Conservation (phyloP, 1,140 invertebrate species). For the Drosophila lowei region DNA sequence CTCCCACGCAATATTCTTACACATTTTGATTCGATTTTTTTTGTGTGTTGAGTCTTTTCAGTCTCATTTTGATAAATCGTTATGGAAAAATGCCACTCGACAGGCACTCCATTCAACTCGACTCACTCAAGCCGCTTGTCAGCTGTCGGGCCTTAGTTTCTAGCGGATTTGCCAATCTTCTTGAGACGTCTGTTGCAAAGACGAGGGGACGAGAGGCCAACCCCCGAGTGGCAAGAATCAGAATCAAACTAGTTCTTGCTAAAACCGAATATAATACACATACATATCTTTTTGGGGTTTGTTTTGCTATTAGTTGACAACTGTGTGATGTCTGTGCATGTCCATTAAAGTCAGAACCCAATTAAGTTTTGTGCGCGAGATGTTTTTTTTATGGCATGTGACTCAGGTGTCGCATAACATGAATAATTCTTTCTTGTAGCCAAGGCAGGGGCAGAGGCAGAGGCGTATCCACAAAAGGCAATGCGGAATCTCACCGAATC, state of each 20-base stretch:
- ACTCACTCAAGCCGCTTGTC: conserved; percentile 46
- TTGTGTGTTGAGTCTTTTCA: conserved; percentile 3
- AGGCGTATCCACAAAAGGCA: conserved; percentile 58
- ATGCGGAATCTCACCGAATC: conserved; percentile 11
- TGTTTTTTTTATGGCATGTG: conserved; percentile 53
- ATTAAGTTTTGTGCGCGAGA: conserved; percentile 50
- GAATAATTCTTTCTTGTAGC: conserved; percentile 47
- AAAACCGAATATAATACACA: conserved; percentile 25
- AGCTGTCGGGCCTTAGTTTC: conserved; percentile 51
- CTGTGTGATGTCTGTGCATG: conserved; percentile 19
- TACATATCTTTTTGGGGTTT: conserved; percentile 1
- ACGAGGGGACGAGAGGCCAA: too few relatives aligned
- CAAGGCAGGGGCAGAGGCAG: conserved; percentile 18
- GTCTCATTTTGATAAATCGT: conserved; percentile 38
- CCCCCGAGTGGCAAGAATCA: conserved; percentile 25
- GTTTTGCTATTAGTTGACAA: conserved; percentile 39
- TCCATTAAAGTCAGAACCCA: conserved; percentile 68
- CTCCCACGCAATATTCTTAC: conserved; percentile 52
- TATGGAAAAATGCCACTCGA: conserved; percentile 57
- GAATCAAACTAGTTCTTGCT: conserved; percentile 36
- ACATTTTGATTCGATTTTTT: conserved; percentile 21
- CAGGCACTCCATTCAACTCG: conserved; percentile 20
- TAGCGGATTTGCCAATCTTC: conserved; percentile 47
- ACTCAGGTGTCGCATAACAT: conserved; percentile 64
- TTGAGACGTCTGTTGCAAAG: conserved; percentile 16